Conservation (phyloP, 1,140 invertebrate genomes). For the Cyclargus thomasi region DNA sequence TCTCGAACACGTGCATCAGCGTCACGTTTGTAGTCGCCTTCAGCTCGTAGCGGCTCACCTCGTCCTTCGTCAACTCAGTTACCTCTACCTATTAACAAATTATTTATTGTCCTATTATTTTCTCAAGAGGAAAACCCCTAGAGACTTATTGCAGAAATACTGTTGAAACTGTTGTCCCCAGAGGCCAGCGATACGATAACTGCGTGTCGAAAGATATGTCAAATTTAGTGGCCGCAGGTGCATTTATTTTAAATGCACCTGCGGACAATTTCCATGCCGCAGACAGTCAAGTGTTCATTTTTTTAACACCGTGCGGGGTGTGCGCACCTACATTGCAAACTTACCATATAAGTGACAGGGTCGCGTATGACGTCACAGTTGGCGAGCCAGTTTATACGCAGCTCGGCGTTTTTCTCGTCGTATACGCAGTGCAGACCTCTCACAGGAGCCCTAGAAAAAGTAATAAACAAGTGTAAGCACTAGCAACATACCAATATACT, state of each 20-base stretch:
- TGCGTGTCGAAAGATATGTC: no score
- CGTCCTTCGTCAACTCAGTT: constrained; percentile 71
- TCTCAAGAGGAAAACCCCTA: no score
- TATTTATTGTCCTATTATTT: constrained; percentile 8
- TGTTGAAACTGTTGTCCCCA: no score
- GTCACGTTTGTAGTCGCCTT: constrained; percentile 44
- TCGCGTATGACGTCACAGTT: constrained; percentile 74
- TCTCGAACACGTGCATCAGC: constrained; percentile 74
- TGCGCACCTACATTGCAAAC: constrained; percentile 28
- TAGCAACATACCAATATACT: not conserved
- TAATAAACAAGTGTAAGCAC: constrained; percentile 1
- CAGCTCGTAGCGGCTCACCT: constrained; percentile 66
- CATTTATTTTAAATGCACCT: no score
- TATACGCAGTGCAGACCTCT: constrained; percentile 57
- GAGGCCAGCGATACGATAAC: no score
- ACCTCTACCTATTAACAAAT: constrained; percentile 69
- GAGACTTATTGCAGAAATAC: no score
- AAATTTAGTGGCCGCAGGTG: no score
- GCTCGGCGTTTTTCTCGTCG: constrained; percentile 55
- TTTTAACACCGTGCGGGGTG: no score
- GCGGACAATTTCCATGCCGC: no score
- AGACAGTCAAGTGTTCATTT: no score
- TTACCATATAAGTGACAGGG: constrained; percentile 77
- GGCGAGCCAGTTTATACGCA: constrained; percentile 76
- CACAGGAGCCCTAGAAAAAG: constrained; percentile 53